Percentiles rank a stretch among this genome's conserved stretches.
Evolutionary conservation across 2,113 vertebrate genomes (phyloP).

Genomic region (Campylomormyrus tamandua): DNA sequence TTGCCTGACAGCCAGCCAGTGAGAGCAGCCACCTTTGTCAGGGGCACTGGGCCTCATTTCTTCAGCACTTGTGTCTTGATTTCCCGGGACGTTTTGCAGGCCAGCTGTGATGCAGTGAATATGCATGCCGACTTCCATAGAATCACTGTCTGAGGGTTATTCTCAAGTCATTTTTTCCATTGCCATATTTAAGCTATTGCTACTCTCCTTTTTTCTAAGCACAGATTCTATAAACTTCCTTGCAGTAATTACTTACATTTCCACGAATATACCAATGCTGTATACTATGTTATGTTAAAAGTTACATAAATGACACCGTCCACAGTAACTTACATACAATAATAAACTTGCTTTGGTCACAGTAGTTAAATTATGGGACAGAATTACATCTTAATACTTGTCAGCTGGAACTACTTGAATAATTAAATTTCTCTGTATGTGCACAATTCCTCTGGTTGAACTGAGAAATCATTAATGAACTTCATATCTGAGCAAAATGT

Average conservation of each 20-base stretch:
- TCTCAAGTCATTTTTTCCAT: not conserved
- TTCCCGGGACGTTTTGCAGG: not conserved
- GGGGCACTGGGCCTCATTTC: not conserved
- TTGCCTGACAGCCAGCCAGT: not conserved
- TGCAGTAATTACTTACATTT: not conserved
- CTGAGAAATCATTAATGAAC: slow-evolving; percentile 15
- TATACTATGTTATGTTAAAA: not conserved
- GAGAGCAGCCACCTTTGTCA: not conserved
- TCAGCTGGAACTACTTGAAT: not conserved
- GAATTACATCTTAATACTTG: slow-evolving; percentile 2
- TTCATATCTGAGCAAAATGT: not conserved
- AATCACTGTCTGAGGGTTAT: not conserved
- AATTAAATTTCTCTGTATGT: not conserved
- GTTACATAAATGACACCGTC: not conserved
- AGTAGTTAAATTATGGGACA: not conserved
- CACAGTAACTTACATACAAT: not conserved
- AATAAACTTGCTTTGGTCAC: not conserved
- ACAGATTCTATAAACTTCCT: not conserved
- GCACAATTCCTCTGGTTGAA: not conserved
- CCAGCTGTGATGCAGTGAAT: not conserved
- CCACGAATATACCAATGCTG: not conserved
- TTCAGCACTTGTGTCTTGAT: not conserved
- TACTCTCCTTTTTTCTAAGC: not conserved
- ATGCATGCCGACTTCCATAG: not conserved
- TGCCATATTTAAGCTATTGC: not conserved